Conservation (phyloP, 53 echinoderm and acorn worm species). For the Astropecten irregularis region DNA sequence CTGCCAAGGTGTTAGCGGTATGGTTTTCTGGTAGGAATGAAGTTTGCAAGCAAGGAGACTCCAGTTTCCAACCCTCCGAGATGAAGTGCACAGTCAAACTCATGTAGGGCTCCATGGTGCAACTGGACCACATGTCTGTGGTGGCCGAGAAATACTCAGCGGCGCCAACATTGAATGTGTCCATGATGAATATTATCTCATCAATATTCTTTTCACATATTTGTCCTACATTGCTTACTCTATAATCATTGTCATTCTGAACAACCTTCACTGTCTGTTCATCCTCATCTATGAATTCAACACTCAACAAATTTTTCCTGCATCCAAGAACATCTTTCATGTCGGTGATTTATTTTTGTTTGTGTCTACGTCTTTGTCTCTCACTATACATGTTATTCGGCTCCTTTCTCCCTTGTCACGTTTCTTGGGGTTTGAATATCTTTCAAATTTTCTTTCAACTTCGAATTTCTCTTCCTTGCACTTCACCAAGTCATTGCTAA, state of each 20-base stretch:
- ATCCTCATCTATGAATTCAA: too few species aligned
- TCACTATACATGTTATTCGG: neutral
- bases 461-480: neutral
- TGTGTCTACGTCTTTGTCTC: slow-evolving; percentile 2
- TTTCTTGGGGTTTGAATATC: neutral
- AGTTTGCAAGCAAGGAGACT: slow-evolving; percentile 11
- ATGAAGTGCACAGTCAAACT: slow-evolving; percentile 46
- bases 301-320: neutral
- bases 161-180: slow-evolving; percentile 30
- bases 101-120: slow-evolving; percentile 55
- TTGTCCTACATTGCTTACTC: neutral
- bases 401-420: slow-evolving; percentile 8
- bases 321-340: neutral
- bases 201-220: too few species aligned
- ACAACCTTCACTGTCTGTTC: too few species aligned
- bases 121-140: slow-evolving; percentile 47
- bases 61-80: slow-evolving; percentile 15
- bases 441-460: slow-evolving; percentile 4
- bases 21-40: slow-evolving; percentile 43
- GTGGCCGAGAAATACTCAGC: slow-evolving; percentile 29
- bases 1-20: neutral
- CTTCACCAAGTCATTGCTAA: too few species aligned
- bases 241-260: too few species aligned
- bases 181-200: too few species aligned
- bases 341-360: neutral